A percentile compares a stretch with the other conserved stretches of the same genome.
phyloP scores from a whole-genome alignment of 2,113 vertebrate species.

The Taurulus bubalis region DNA sequence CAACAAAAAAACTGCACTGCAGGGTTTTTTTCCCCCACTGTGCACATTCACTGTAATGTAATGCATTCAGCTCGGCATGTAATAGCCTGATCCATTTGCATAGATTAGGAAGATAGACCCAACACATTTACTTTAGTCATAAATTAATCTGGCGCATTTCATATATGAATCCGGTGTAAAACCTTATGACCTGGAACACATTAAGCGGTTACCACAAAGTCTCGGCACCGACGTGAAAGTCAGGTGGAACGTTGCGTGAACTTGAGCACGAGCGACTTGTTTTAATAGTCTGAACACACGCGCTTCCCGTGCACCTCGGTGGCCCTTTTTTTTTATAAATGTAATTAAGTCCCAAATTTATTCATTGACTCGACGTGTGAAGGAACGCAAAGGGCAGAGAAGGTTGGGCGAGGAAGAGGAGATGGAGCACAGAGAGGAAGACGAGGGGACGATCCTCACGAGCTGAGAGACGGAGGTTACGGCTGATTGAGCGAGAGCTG shows the following conservation, averaged over 20 bases:
- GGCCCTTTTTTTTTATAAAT: slow-evolving; percentile 58
- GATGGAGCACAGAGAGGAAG: not conserved
- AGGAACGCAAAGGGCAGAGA: slow-evolving; percentile 55
- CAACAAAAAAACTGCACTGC: not conserved
- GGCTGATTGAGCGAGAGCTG: slow-evolving; percentile 29
- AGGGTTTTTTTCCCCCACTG: not conserved
- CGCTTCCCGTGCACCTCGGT: slow-evolving; percentile 19
- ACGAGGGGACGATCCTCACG: slow-evolving; percentile 15
- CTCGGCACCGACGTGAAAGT: slow-evolving; percentile 40
- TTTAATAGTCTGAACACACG: slow-evolving; percentile 66
- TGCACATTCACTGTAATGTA: not conserved
- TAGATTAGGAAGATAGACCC: not conserved
- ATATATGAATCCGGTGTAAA: slow-evolving; percentile 29
- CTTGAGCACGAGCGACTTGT: slow-evolving; percentile 38
- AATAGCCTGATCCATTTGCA: slow-evolving; percentile 12
- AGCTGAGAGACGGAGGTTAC: slow-evolving; percentile 29
- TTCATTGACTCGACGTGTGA: slow-evolving; percentile 53
- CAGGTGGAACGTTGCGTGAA: slow-evolving; percentile 37
- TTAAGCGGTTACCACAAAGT: slow-evolving; percentile 14
- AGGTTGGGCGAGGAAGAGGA: slow-evolving; percentile 46
- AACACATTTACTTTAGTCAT: not conserved
- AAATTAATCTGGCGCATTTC: slow-evolving; percentile 6
- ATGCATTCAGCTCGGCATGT: not conserved
- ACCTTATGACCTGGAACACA: slow-evolving; percentile 25
- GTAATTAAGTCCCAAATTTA: slow-evolving; percentile 66